Conservation (phyloP, 2,797 vertebrate species). For the Muraenolepis orangiensis region DNA sequence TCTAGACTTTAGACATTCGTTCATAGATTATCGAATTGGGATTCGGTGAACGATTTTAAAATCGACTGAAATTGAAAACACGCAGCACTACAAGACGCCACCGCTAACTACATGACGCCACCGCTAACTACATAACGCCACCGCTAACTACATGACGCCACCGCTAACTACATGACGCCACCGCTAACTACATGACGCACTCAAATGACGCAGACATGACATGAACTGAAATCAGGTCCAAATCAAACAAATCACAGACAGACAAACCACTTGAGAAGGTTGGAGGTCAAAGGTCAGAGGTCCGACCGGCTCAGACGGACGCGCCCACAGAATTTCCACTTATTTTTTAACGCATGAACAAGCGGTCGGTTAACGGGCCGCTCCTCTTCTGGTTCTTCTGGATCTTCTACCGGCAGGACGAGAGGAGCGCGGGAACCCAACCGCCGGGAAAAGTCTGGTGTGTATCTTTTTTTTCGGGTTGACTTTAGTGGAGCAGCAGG, state of each 20-base stretch:
- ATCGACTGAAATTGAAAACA: conserved; percentile 47
- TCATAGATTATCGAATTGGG: conserved; percentile 2
- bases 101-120: no score
- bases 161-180: no score
- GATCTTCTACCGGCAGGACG: neutral
- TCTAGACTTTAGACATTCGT: conserved; percentile 7
- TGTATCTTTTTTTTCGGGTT: neutral
- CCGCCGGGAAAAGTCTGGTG: neutral
- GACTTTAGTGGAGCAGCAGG: neutral
- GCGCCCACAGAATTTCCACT: no score
- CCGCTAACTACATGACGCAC: no score
- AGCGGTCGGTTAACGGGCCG: no score
- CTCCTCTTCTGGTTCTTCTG: neutral
- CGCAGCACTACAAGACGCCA: conserved; percentile 68
- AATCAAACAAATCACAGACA: neutral
- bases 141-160: no score
- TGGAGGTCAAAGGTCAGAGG: no score
- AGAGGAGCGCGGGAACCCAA: neutral
- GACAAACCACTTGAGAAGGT: neutral
- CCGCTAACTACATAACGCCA: no score
- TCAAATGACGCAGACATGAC: no score
- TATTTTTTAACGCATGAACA: no score
- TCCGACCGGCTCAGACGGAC: no score
- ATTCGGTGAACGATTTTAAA: conserved; percentile 30
- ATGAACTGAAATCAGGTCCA: conserved; percentile 30